Evolutionary conservation across 2,888 invertebrate species (phyloP), one percentile per base, ranked within the genome.

Genomic region (Terebella lapidaria): DNA sequence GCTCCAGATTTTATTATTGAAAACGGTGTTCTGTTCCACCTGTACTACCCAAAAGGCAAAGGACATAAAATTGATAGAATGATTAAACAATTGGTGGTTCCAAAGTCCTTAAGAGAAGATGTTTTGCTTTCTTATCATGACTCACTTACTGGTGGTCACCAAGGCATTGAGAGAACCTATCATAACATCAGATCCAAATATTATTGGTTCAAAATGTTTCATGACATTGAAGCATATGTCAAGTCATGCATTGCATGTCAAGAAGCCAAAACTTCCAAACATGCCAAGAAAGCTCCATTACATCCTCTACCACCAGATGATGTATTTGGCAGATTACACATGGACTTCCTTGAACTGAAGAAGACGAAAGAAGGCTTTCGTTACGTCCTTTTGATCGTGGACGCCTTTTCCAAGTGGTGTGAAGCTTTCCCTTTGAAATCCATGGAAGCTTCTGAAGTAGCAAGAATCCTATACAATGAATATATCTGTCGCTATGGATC

Each of bases 121-220:
- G 56, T 65, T 18, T 54, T 67, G 2, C 47, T 51, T 25, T 59
- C 60, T 2, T 65, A 60, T 45, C 65, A 65, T 60, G 65, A 67
- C 51, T 51, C 53, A 46, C 5, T 64, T 1, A 28, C 56, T 30
- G 57, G 62, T 24, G 49, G 57, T 20, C 67, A 67, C 42, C 62
- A 67, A 54, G 65, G 67, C 3, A 56, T 62, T 45, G 63, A 67
- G 26, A 27, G 66, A 18, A 64, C 67, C 24, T 67, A 64, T 59
- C 59, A 45, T n/a, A 56, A 61, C 18, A 30, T 67, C 15, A 35
- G 64, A 0, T 26, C 24, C 2, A 65, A 66, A 51, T 67, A 67
- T 28, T 67, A 60, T 46, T 69, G 67, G 67, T 65, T 63, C 1
- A 18, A 51, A 26, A 69, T 69, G 67, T 69, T 54, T 42, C 29